Base-by-base conservation (phyloP, 2,797 vertebrate genomes). In the Lacerta bilineata region DNA sequence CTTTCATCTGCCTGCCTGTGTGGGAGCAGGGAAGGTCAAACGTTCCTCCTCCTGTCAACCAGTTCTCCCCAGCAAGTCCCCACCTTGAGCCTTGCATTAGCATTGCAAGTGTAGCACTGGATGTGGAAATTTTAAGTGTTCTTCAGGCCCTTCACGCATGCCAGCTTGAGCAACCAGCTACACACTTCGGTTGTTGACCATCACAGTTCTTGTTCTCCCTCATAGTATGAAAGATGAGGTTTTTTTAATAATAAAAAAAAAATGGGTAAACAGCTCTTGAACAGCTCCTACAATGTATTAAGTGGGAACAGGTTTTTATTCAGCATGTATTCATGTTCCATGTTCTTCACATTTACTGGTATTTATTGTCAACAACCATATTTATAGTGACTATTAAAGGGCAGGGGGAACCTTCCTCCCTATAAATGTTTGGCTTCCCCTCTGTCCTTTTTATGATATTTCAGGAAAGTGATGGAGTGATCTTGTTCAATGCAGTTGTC, bases 371-470 rank as follows among this genome's bases (percentile, higher is more conserved):
- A 92, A 88, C 81, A 84, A 91, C 89, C 72, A 89, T 95, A 95
- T 96, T 96, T 96, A 95, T 94, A 94, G 93, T 85, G 88, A 91
- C 87, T 85, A 94, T 95, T 96, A 94, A 18, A 1, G 20, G 50
- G 8, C 27, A 39, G 2, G 20, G 17, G 84, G 89, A 79, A 96
- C 85, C 88, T 92, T 84, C 79, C 23, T 93, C 92, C 87, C 84
- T 93, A 89, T 93, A 96, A 95, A 95, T 94, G 92, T 95, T 96
- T 96, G 93, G 92, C 90, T 96, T 95, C 89, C 92, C 66, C 91
- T 95, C 88, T 80, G 69, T 95, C 86, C 80, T 46, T 95, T 96
- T 95, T 94, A 94, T 90, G 77, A 88, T 92, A 95, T 82, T 27
- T 0, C 69, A 89, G 93, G 80, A 88, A 93, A 90, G 86, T 90